Conservation (phyloP, 2,797 vertebrate species). For the Sternotherus odoratus region DNA sequence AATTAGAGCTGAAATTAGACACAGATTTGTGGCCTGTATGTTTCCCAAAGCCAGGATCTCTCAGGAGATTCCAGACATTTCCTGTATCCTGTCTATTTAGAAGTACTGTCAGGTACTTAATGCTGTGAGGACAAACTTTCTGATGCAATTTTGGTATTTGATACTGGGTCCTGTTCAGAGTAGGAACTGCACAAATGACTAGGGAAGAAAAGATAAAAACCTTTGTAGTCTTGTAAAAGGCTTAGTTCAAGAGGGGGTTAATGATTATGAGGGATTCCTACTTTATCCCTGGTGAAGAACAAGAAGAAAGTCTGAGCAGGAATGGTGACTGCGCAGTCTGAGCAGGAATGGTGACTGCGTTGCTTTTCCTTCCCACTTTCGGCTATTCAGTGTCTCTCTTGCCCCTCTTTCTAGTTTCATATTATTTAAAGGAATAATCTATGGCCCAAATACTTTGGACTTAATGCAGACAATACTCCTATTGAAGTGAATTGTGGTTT, state of each 20-base stretch:
- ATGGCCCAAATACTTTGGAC: background rate
- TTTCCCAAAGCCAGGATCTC: background rate
- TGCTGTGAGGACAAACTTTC: background rate
- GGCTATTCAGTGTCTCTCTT: no score
- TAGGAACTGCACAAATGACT: background rate
- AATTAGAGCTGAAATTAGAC: background rate
- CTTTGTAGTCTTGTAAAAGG: constrained; percentile 13
- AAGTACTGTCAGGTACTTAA: background rate
- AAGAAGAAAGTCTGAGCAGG: background rate
- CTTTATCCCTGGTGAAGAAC: background rate
- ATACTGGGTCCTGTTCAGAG: background rate
- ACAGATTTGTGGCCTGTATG: background rate
- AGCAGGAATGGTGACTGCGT: background rate
- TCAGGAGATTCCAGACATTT: background rate
- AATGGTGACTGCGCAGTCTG: background rate
- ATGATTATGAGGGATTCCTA: background rate
- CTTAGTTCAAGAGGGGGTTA: background rate
- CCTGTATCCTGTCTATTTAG: background rate
- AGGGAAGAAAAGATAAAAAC: background rate
- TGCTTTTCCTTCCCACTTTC: background rate
- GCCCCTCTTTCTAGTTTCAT: background rate
- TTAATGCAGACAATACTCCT: background rate
- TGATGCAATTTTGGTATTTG: background rate
- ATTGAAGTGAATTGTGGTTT: background rate
- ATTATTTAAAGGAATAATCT: fast-evolving